Base-by-base conservation (phyloP, 2,888 invertebrate species). In the Eupithecia inturbata region DNA sequence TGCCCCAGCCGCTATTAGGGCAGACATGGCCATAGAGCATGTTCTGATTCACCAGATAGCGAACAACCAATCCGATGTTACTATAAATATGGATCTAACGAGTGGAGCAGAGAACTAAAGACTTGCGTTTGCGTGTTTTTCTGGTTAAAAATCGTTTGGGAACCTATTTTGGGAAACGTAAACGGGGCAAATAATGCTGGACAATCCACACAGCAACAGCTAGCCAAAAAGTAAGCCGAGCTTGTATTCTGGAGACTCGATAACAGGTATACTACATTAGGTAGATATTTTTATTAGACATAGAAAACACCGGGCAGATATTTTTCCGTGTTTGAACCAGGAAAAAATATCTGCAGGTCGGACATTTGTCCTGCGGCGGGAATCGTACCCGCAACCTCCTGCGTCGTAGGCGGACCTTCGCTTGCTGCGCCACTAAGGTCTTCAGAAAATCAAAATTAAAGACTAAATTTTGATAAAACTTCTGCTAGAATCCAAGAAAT, bases 1-100 rank as follows among this genome's bases (percentile, higher is more conserved):
- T 88, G 83, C 82, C 80, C 84, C 83, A 85, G 84, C 84, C 83
- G 76, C 81, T 83, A 84, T 82, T 79, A 79, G 75, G 77, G 74
- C 76, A 78, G 84, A 84, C 86, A 84, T 82, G 81, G 83, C 85
- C 85, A 84, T 83, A 84, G 84, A 86, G 84, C 87, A 84, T 86
- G 88, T 85, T 85, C 85, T 66, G 80, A 80, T 80, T 69, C 77
- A 76, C 68, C 75, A 76, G 78, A 80, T 80, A 78, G 78, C 66
- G 57, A 70, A 77, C 72, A 73, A 76, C 57, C 67, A 68, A 77
- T 74, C 68, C 60, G 69, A 75, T 22, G 73, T 28, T 19, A 19
- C 73, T 41, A 41, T 68, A 60, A 75, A 67, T 64, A 68, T 70
- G 26, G 53, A 64, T 26, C 49, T 49, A 70, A 31, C 22, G 63